Percentiles rank a stretch among this genome's conserved stretches.
phyloP scores from a whole-genome alignment of 2,797 vertebrate species.

The Hippopotamyrus pictus region DNA sequence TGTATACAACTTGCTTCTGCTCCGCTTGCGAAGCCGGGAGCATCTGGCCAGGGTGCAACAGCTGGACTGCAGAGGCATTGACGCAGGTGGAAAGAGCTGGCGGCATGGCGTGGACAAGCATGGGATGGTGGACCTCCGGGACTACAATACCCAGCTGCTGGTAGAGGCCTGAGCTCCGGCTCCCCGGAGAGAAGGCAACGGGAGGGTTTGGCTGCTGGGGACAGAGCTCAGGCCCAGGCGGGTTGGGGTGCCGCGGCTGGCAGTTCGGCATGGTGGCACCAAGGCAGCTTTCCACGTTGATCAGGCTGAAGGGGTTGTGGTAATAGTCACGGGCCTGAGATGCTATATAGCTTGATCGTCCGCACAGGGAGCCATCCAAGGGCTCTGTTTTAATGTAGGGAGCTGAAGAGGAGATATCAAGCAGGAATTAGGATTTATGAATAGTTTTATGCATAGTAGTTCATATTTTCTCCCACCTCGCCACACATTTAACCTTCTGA shows the following conservation, averaged over 20 bases:
- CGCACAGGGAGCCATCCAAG: conserved; percentile 75
- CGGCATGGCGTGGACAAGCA: conserved; percentile 32
- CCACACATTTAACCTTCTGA: not conserved
- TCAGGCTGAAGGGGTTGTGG: conserved; percentile 61
- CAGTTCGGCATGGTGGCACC: conserved; percentile 65
- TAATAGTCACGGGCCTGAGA: conserved; percentile 69
- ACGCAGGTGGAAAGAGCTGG: conserved; percentile 57
- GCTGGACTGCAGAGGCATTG: conserved; percentile 26
- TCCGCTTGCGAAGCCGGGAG: conserved; percentile 59
- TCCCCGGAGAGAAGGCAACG: conserved; percentile 66
- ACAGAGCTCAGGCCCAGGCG: conserved; percentile 61
- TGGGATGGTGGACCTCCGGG: conserved; percentile 43
- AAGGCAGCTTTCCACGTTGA: conserved; percentile 61
- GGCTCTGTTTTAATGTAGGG: conserved; percentile 89
- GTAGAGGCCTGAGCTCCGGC: conserved; percentile 68
- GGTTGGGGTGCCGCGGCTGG: conserved; percentile 65
- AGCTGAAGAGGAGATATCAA: conserved; percentile 53
- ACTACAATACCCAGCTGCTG: conserved; percentile 48
- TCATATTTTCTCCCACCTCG: not conserved
- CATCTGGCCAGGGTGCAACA: conserved; percentile 62
- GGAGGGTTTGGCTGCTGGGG: conserved; percentile 68
- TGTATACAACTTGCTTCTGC: conserved; percentile 70
- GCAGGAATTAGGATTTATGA: not conserved
- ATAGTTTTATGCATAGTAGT: not conserved
- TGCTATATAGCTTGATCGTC: conserved; percentile 64